Evolutionary conservation across 2,113 vertebrate species (phyloP).

Genomic region (Fregata magnificens): DNA sequence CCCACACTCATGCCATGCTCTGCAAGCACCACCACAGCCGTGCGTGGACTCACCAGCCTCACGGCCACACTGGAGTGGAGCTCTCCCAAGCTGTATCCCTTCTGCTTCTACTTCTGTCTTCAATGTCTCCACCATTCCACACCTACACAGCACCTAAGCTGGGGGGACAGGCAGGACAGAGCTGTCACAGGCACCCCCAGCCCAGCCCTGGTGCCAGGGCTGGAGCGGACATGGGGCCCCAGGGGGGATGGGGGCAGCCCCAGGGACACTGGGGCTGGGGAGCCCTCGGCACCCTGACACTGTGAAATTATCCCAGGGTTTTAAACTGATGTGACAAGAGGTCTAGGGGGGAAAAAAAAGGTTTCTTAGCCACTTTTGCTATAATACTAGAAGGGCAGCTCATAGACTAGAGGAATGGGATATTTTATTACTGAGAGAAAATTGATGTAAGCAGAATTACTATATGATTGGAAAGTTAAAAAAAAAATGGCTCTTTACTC

Average conservation of each 20-base stretch:
- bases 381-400: neutral
- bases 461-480: neutral
- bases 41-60: neutral
- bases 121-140: neutral
- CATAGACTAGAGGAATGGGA: neutral
- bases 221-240: neutral
- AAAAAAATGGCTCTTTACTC: neutral
- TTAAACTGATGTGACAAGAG: neutral
- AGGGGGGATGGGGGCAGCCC: no score
- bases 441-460: neutral
- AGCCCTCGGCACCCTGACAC: no score
- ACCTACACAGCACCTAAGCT: neutral
- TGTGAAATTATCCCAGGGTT: neutral
- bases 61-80: rapidly evolving
- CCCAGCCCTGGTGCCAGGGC: neutral
- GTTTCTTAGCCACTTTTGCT: neutral
- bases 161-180: neutral
- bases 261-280: neutral
- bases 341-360: no score
- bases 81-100: neutral
- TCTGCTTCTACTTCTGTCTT: neutral
- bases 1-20: rapidly evolving
- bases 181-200: neutral
- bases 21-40: neutral
- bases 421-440: neutral